Conservation (phyloP, 2,888 invertebrate genomes). For the Heliconius ismenius region DNA sequence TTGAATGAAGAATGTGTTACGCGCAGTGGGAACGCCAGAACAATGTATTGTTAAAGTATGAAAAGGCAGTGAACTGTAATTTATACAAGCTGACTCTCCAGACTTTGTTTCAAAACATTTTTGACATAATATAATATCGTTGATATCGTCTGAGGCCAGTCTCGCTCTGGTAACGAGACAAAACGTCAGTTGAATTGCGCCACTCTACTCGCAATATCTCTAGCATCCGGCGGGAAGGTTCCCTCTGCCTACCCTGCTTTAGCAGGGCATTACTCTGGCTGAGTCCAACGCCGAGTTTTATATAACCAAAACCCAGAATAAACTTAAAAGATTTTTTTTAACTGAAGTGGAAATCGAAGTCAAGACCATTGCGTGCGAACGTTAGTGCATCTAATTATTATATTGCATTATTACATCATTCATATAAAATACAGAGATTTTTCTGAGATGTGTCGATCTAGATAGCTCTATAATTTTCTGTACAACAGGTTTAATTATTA, state of each 20-base stretch:
- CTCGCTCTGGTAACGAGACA: too few species aligned
- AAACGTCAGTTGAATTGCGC: too few species aligned
- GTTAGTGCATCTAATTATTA: too few species aligned
- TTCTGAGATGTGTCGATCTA: background rate
- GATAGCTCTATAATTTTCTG: conserved; percentile 11
- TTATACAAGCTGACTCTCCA: background rate
- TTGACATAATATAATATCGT: background rate
- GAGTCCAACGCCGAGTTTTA: too few species aligned
- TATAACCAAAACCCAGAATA: too few species aligned
- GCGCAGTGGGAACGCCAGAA: conserved; percentile 44
- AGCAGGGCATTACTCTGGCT: too few species aligned
- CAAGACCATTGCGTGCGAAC: too few species aligned
- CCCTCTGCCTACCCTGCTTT: too few species aligned
- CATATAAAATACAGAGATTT: background rate
- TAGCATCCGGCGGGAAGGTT: too few species aligned
- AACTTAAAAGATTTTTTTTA: too few species aligned
- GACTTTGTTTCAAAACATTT: background rate
- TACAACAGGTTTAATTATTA: conserved; percentile 13
- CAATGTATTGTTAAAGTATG: conserved; percentile 41
- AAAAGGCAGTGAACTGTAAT: conserved; percentile 32
- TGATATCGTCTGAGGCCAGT: background rate
- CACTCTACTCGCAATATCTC: too few species aligned
- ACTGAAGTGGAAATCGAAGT: too few species aligned
- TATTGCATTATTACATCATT: background rate
- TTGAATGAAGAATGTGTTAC: conserved; percentile 47